Conservation (phyloP, 2,888 invertebrate species). For the Drosophila subsilvestris region DNA sequence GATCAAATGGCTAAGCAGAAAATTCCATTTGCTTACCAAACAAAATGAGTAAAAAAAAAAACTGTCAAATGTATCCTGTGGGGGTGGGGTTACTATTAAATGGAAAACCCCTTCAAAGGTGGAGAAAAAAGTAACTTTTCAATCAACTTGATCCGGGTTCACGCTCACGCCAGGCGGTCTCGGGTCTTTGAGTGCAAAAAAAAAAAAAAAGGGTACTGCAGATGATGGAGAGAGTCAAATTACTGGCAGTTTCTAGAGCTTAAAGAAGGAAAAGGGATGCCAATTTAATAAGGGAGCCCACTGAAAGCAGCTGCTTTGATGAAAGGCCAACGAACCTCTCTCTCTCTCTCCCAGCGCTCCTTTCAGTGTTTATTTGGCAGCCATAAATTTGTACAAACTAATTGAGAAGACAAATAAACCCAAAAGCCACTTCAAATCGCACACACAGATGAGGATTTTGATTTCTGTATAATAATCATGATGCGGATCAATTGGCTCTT, state of each 20-base stretch:
- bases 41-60: background rate
- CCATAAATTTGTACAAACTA: constrained; percentile 25
- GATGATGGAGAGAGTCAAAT: constrained; percentile 13
- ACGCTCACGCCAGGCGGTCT: constrained; percentile 32
- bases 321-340: background rate
- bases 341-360: background rate
- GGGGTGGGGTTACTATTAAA: constrained; percentile 45
- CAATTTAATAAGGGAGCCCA: constrained; percentile 38
- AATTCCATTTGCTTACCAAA: constrained; percentile 24
- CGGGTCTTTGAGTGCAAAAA: constrained; percentile 30
- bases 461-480: constrained; percentile 17
- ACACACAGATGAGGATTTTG: constrained; percentile 20
- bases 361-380: background rate
- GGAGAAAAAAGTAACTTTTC: constrained; percentile 71
- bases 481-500: constrained; percentile 38
- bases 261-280: constrained; percentile 3
- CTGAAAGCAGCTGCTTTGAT: background rate
- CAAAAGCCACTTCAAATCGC: constrained; percentile 36
- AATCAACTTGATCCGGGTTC: constrained; percentile 74
- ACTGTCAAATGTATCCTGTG: constrained; percentile 25
- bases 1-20: constrained; percentile 18
- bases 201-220: constrained; percentile 34
- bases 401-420: constrained; percentile 38
- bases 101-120: constrained; percentile 52
- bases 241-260: constrained; percentile 21